Evolutionary conservation across 2,888 invertebrate genomes (phyloP).

Genomic region (Eutolmus rufibarbis): DNA sequence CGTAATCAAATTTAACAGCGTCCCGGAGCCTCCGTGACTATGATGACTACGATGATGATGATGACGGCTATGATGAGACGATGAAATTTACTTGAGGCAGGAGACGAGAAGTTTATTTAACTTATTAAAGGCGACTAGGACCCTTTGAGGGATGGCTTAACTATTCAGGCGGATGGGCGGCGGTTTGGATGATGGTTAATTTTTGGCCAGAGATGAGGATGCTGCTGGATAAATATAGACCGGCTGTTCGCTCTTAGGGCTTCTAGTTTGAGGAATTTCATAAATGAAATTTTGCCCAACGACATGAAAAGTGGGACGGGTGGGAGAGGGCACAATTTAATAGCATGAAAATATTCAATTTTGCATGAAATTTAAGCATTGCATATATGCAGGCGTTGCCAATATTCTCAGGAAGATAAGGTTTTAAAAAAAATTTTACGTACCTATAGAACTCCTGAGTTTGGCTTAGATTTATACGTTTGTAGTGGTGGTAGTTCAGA

Average conservation of each 20-base stretch:
- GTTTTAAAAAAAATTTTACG: no score
- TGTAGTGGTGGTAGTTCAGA: no score
- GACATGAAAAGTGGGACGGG: not conserved
- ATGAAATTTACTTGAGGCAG: slow-evolving; percentile 29
- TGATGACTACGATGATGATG: slow-evolving; percentile 25
- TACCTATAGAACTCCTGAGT: no score
- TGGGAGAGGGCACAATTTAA: not conserved
- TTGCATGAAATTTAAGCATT: not conserved
- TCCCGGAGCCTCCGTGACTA: not conserved
- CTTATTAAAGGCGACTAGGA: slow-evolving; percentile 34
- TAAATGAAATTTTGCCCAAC: not conserved
- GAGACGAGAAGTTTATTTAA: slow-evolving; percentile 37
- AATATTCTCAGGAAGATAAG: not conserved
- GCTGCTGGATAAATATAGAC: not conserved
- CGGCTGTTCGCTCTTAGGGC: not conserved
- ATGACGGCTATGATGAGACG: slow-evolving; percentile 35
- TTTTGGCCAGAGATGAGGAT: slow-evolving; percentile 7
- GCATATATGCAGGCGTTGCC: not conserved
- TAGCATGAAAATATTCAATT: not conserved
- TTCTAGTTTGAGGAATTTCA: not conserved
- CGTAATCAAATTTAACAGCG: slow-evolving; percentile 41
- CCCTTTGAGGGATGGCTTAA: slow-evolving; percentile 29
- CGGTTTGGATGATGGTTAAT: slow-evolving; percentile 28
- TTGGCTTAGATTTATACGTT: no score
- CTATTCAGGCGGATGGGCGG: slow-evolving; percentile 20